Evolutionary conservation across 1,140 invertebrate genomes (phyloP).

Genomic region (silkworm (Bombyx mori)): ASM3026992v2 NC_085121.1:5105001-5105500

Average conservation of each 20-base stretch:
- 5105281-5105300: constrained; percentile 30
- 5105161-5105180: constrained; percentile 58
- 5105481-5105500: constrained; percentile 9
- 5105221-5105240: constrained; percentile 29
- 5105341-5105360: constrained; percentile 1
- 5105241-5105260: constrained; percentile 33
- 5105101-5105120: constrained; percentile 32
- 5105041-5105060: background rate
- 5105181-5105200: constrained; percentile 60
- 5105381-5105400: constrained; percentile 46
- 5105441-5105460: constrained; percentile 22
- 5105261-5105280: constrained; percentile 30
- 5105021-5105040: too few relatives aligned
- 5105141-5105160: constrained; percentile 62
- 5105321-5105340: background rate
- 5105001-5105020: too few relatives aligned
- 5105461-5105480: constrained; percentile 10
- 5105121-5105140: constrained; percentile 45
- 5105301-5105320: constrained; percentile 10
- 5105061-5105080: constrained; percentile 38
- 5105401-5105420: constrained; percentile 45
- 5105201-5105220: constrained; percentile 55
- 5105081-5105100: constrained; percentile 23
- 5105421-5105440: constrained; percentile 8
- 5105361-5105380: constrained; percentile 29